A percentile compares a stretch with the other conserved stretches of the same genome.
These are phyloP conservation scores for Agrotis exclamationis DNA, from an alignment of 2,888 invertebrate genomes.

Conservation along the genomic window DNA sequence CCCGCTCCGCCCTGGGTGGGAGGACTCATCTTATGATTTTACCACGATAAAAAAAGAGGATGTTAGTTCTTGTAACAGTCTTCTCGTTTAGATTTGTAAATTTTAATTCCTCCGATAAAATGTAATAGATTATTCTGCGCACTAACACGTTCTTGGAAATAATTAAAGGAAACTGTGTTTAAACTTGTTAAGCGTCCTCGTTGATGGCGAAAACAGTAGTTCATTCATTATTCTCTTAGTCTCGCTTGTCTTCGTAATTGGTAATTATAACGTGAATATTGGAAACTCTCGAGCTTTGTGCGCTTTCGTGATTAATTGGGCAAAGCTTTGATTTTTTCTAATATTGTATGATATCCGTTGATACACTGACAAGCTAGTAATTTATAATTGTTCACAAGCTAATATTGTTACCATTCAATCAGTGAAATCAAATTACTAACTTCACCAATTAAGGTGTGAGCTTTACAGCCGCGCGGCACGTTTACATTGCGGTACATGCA, in stretches of 20 bases:
- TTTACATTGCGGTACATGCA: slow-evolving; percentile 8
- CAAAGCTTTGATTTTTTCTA: background rate
- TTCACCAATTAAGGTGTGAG: background rate
- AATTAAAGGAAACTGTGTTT: background rate
- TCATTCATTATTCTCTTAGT: slow-evolving; percentile 27
- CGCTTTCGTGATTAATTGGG: background rate
- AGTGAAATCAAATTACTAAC: background rate
- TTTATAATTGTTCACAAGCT: background rate
- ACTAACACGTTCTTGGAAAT: no score
- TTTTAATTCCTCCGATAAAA: background rate
- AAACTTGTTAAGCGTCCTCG: background rate
- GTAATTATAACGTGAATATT: slow-evolving; percentile 27
- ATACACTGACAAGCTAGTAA: background rate
- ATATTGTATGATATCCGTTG: background rate
- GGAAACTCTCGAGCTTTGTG: background rate
- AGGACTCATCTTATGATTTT: no score
- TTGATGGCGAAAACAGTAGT: background rate
- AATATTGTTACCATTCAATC: background rate
- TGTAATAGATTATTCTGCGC: background rate
- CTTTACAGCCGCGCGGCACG: rapidly evolving
- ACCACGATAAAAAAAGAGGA: no score
- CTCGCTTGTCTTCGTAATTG: background rate
- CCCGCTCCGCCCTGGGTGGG: no score
- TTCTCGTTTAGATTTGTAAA: background rate
- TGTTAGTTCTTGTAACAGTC: no score